Evolutionary conservation across 2,888 invertebrate genomes (phyloP), one percentile per base, ranked within the genome.

Genomic region (Entomobrya proxima): DNA sequence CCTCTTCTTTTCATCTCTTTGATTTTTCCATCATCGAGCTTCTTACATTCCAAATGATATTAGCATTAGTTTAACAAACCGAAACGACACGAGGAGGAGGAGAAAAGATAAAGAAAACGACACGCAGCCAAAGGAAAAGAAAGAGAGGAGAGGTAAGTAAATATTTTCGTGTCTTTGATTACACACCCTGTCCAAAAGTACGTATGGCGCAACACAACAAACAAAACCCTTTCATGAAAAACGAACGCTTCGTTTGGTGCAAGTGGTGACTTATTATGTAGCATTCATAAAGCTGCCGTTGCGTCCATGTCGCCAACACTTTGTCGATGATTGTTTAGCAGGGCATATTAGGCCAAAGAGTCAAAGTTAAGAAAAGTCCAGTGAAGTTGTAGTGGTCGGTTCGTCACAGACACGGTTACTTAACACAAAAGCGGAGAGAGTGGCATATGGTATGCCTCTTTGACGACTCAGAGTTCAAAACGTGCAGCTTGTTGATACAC

Each of bases 81-180:
- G 81, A 81, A 74, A 81, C 81, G 81, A 72, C 40, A 81, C 15
- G 37, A 35, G 35, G 44, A 55, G 37, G 58, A 35, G 58, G 47
- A 81, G 44, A 24, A 74, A 58, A 55, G 69, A 69, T 69, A 69
- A 67, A 69, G 69, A 69, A 47, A 69, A 69, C 69, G 69, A 69
- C 44, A 69, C 69, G 69, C 24, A 69, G 24, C 18, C 21, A 40
- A 32, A 30, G 18, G 24, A 21, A 40, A 21, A 69, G 21, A 35
- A 61, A 81, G 30, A 52, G 32, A 40, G 72, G 55, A 72, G 27
- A 44, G 37, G 30, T 47, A 74, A 74, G 37, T 81, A 81, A 80
- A 80, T 80, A 80, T 80, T 81, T 76, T 76, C 81, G 81, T 81
- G 81, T 81, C 81, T 81, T 81, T 81, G 74, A 81, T 75, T 81